Evolutionary conservation across 2,888 invertebrate genomes (phyloP).

Genomic region (Rhagium mordax): DNA sequence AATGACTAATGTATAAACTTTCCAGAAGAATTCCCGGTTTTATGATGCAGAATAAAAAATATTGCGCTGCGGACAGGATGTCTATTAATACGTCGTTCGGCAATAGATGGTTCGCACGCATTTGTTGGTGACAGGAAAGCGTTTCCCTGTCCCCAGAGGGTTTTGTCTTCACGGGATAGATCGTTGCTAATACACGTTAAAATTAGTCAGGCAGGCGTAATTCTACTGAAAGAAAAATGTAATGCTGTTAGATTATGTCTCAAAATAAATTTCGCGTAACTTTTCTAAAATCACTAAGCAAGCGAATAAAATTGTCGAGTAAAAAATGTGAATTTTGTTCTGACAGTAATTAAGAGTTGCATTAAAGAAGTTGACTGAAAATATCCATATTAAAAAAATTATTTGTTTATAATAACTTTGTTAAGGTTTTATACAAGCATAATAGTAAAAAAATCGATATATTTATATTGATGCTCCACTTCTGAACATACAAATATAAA

Average conservation of each 20-base stretch:
- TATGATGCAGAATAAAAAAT: background rate
- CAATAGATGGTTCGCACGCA: slow-evolving; percentile 5
- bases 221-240: background rate
- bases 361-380: too few relatives aligned
- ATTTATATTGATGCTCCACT: too few relatives aligned
- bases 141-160: slow-evolving; percentile 5
- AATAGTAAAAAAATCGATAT: too few relatives aligned
- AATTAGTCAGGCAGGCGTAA: slow-evolving; percentile 15
- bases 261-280: background rate
- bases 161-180: slow-evolving; percentile 7
- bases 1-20: too few relatives aligned
- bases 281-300: background rate
- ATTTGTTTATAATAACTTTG: too few relatives aligned
- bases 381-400: too few relatives aligned
- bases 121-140: slow-evolving; percentile 17
- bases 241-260: background rate
- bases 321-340: too few relatives aligned
- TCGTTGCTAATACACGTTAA: slow-evolving; percentile 9
- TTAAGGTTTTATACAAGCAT: too few relatives aligned
- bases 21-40: background rate
- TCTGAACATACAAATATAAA: too few relatives aligned
- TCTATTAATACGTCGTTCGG: slow-evolving; percentile 13
- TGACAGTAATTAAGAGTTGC: too few relatives aligned
- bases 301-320: too few relatives aligned
- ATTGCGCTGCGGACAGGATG: background rate